Conservation (phyloP, 2,888 invertebrate species). For the Meiosimyza platycephala region DNA sequence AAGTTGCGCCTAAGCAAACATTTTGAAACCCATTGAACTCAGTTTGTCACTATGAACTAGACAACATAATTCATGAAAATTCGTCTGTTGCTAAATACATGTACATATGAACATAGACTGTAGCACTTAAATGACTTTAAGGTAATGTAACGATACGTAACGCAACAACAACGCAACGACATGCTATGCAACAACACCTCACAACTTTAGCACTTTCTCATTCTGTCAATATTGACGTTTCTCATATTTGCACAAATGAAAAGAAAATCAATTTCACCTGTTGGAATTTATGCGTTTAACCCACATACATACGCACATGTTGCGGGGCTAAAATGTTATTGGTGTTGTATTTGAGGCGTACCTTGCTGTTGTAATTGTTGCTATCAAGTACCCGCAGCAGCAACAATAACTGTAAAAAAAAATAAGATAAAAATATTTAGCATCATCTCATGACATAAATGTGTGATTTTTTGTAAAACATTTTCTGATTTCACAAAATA, state of each 20-base stretch:
- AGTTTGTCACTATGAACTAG: background rate
- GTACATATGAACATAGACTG: too few relatives aligned
- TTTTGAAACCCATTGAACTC: background rate
- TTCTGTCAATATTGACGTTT: conserved; percentile 60
- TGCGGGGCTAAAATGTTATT: conserved; percentile 13
- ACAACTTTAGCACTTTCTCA: conserved; percentile 47
- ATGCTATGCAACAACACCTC: conserved; percentile 8
- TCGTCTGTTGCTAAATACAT: too few relatives aligned
- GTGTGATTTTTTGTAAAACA: too few relatives aligned
- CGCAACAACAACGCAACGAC: conserved; percentile 9
- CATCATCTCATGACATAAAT: too few relatives aligned
- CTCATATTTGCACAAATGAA: conserved; percentile 66
- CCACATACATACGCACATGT: conserved; percentile 48
- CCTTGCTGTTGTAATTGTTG: conserved; percentile 15
- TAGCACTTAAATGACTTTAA: too few relatives aligned
- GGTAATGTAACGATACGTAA: background rate
- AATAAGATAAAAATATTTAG: background rate
- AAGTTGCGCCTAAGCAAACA: too few relatives aligned
- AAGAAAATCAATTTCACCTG: conserved; percentile 67
- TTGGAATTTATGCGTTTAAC: conserved; percentile 63
- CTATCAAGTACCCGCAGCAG: background rate
- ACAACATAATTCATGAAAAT: background rate
- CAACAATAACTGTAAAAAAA: background rate
- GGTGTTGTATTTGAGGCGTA: conserved; percentile 42
- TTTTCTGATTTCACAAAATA: conserved; percentile 4